Base-by-base conservation (phyloP, 2,888 invertebrate species). In the Mythimna loreyi region DNA sequence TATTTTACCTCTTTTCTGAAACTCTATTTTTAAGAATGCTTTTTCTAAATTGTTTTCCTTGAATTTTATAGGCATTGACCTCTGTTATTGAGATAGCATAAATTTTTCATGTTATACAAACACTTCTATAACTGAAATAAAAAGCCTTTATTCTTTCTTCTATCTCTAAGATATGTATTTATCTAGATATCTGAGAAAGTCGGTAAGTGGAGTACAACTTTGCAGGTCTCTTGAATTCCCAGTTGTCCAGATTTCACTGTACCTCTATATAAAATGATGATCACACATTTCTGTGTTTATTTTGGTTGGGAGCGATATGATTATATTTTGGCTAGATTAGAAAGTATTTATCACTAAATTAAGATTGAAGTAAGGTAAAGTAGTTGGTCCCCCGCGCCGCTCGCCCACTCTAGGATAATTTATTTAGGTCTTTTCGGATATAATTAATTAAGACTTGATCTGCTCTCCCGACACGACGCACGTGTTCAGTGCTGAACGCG, bases 371-470 rank as follows among this genome's bases (percentile, higher is more conserved):
- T 80, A 75, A 56, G 36, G 53, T 71, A 59, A 80, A 65, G 55
- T 45, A 58, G 45, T 52, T 62, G 40, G 60, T 75, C 71, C 70
- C 76, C 70, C 77, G 78, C 82, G 75, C 64, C 83, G 75, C 83
- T 49, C 77, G 68, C 79, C 77, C 75, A 79, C 74, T 66, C 67
- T 87, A 86, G 82, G 61, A 75, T 88, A 85, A 81, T 82, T 81
- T 85, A 87, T 80, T 83, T 87, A 87, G 86, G 89, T 87, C 80
- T 83, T 79, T 86, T 85, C 79, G 78, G 80, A 84, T 89, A 55
- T 86, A 88, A 81, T 87, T 89, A 89, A 88, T 85, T 92, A 92
- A 92, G 92, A 89, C 83, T 64, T 90, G 87, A 86, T 85, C 70
- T 81, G 85, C 62, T 71, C 71, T 30, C 52, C 57, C 16, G 36